Conservation (phyloP, 1,140 invertebrate species). For the Pachypsylla venusta region DNA sequence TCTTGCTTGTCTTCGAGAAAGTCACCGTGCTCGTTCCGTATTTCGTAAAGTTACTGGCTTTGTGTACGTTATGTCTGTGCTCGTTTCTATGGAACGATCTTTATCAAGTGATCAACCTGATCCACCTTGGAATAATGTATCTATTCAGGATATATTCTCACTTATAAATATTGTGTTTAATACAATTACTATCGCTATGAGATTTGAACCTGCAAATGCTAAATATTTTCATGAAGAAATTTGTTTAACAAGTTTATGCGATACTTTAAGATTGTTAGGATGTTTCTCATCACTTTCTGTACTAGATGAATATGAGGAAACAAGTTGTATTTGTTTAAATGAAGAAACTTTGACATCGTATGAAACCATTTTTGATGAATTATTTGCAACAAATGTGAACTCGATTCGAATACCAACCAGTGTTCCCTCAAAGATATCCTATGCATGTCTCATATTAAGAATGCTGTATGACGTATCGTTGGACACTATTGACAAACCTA, state of each 20-base stretch:
- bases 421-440: conserved; percentile 49
- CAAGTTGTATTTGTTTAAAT: conserved; percentile 16
- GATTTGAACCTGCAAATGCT: conserved; percentile 97
- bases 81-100: conserved; percentile 83
- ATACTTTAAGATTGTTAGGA: conserved; percentile 77
- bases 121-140: conserved; percentile 31
- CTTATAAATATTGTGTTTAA: conserved; percentile 83
- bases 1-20: conserved; percentile 75
- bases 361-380: conserved; percentile 39
- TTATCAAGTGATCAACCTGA: conserved; percentile 30
- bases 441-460: conserved; percentile 63
- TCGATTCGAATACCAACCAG: conserved; percentile 36
- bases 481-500: conserved; percentile 73
- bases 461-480: conserved; percentile 81
- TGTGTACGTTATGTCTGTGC: conserved; percentile 89
- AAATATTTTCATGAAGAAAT: conserved; percentile 90
- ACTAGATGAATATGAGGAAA: conserved; percentile 32
- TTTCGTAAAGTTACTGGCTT: conserved; percentile 95
- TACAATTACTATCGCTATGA: conserved; percentile 91
- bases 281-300: conserved; percentile 60
- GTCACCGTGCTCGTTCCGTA: conserved; percentile 86
- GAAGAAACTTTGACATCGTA: conserved; percentile 2
- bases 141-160: conserved; percentile 43
- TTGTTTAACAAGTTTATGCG: conserved; percentile 79
- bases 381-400: conserved; percentile 38